Base-by-base conservation (phyloP, 2,888 invertebrate genomes). In the Stenurella melanura region DNA sequence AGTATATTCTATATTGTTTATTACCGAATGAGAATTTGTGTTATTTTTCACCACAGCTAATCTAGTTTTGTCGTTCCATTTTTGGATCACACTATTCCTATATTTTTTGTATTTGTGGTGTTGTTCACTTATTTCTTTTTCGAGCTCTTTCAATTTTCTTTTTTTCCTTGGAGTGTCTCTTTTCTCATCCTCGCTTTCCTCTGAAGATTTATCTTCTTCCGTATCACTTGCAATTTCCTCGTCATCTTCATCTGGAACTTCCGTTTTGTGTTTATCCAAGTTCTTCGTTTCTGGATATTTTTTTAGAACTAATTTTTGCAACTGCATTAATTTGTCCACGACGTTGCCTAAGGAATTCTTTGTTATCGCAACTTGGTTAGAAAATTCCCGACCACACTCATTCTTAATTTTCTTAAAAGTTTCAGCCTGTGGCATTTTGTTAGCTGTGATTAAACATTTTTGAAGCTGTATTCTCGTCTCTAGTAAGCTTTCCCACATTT, bases 41-140 rank as follows among this genome's bases (percentile, higher is more conserved):
- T 90, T 91, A 84, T 92, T 94, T 10, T 94, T 90, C 10, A 92
- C 91, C n/a, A 92, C 91, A 12, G 93, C 91, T 42, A 96, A 89
- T 81, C 95, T 92, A 0, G 97, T 98, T 89, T 97, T 97, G 78
- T 98, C 97, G 89, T 97, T 95, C 98, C 98, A 98, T 88, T 97
- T 97, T 83, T 96, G 94, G 77, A 99, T 94, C 10, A 95, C 94
- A 0, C 93, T 90, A 86, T 98, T 94, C 87, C 97, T 93, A 85
- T 94, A 96, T 9, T 91, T 86, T 81, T 90, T 91, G 80, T 95
- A 95, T 3, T 90, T 88, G 81, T 92, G 90, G 85, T 95, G 93
- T 58, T 91, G 90, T 10, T 89, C 89, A 10, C 90, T 86, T 42
- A 96, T 88, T 78, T 92, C 90, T 64, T 89, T 87, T 82, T 93